Base-by-base conservation (phyloP, 30 jellyfish, hydroid and myxozoan species). In the Pseudorhiza aurosa region DNA sequence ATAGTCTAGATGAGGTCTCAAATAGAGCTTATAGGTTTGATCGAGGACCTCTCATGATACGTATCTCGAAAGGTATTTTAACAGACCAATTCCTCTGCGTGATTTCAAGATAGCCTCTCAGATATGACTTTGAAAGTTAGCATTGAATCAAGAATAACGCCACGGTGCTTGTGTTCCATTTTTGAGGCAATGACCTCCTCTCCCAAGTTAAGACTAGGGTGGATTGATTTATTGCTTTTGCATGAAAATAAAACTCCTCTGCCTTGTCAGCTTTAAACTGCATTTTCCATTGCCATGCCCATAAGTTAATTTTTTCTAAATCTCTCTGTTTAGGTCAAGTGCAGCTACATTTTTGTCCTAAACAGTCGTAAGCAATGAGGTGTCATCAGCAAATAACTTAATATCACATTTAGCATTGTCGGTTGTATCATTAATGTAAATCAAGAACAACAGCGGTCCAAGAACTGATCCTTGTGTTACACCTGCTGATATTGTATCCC, bases 221-320 rank as follows among this genome's bases (percentile, higher is more conserved):
- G 78, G 31, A 29, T 17, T 24, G 78, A 21, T 35, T 64, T 64
- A 24, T 32, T 19, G 7, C 78, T 35, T 64, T 64, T 64, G 33
- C 58, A 32, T 32, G 78, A 40, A 29, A 64, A 29, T 32, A 64
- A 5, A 32, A 64, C 68, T 35, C 30, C n/a, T n/a, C 78, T 7
- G 78, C 31, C 68, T 64, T 35, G 25, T 12, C 81, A 67, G 33
- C 81, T 9, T 67, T 67, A 67, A 67, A 37, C 81, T 67, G 27
- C 74, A 29, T 58, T 73, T 53, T 82, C 81, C 89, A 31, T 58
- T 77, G 81, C 65, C 68, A 31, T 19, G 89, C 89, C 84, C 89
- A 81, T 49, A 44, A 44, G 58, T 24, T 37, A 73, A 73, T 37
- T 57, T 49, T 46, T 51, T 21, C 87, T 27, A 73, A 57, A 51